Base-by-base conservation (phyloP, 2,888 invertebrate genomes). In the Lumbricus terrestris region DNA sequence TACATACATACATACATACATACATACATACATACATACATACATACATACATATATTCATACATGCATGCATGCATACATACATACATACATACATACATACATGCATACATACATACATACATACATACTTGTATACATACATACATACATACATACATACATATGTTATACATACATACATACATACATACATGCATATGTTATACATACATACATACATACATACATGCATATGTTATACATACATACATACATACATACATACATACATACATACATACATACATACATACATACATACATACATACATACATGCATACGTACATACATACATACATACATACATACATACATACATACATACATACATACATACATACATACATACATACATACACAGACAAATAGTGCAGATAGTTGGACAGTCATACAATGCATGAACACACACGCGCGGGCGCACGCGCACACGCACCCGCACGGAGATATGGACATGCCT, bases 141-240 rank as follows among this genome's bases (percentile, higher is more conserved):
- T 89, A 89, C 34, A 89, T 89, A 89, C 34, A 89, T 40, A 89
- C 29, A 40, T 89, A 89, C 34, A 89, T 89, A 89, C 34, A 89
- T 89, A 89, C 34, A n/a, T n/a, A n/a, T n/a, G n/a, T n/a, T n/a
- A 89, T 89, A 89, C 34, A 89, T 89, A 89, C 37, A 89, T 89
- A 47, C 34, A 89, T 89, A 89, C 34, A 89, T 89, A 35, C 37
- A 40, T 42, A 38, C 38, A 38, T n/a, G n/a, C n/a, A n/a, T n/a
- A n/a, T n/a, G n/a, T n/a, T n/a, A 40, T 13, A 40, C 40, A 40
- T 13, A 40, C 40, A 40, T 13, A 40, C 40, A 40, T 13, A 40
- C 40, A 40, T 13, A 40, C 40, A 40, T 13, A 40, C 40, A 40
- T 13, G 16, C 40, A 40, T 13, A 40, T 16, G n/a, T n/a, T n/a